A percentile compares a stretch with the other conserved stretches of the same genome.
Conservation (phyloP, 2,113 vertebrate species). For the Numenius arquata region DNA sequence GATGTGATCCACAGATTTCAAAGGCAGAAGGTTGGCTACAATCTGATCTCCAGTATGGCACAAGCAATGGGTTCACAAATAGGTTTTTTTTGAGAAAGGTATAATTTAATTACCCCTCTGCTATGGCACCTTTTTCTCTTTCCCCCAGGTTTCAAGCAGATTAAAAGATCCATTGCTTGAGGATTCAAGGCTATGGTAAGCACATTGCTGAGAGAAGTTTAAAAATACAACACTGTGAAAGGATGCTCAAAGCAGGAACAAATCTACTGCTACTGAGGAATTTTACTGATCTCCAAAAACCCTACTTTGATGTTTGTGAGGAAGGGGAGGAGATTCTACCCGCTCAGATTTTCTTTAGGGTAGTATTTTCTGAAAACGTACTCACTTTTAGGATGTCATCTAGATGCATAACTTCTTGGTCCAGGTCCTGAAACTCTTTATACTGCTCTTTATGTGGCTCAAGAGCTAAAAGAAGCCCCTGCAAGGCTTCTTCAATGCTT, state of each 20-base stretch:
- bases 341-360: constrained; percentile 7
- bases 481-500: constrained; percentile 92
- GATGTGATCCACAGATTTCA: not conserved
- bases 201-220: not conserved
- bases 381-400: constrained; percentile 96
- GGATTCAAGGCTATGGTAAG: not conserved
- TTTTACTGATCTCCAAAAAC: not conserved
- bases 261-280: not conserved
- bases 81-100: not conserved
- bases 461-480: constrained; percentile 85
- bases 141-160: not conserved
- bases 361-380: constrained; percentile 31
- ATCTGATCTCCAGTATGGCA: not conserved
- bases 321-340: not conserved
- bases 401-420: constrained; percentile 90
- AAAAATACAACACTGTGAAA: not conserved
- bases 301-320: not conserved
- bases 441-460: constrained; percentile 89
- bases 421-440: constrained; percentile 91
- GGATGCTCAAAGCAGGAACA: not conserved
- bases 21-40: not conserved
- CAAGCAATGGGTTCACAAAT: not conserved
- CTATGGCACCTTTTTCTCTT: not conserved
- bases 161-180: not conserved
- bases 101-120: not conserved